Evolutionary conservation across 2,888 invertebrate species (phyloP).

Genomic region (Volucella inflata): DNA sequence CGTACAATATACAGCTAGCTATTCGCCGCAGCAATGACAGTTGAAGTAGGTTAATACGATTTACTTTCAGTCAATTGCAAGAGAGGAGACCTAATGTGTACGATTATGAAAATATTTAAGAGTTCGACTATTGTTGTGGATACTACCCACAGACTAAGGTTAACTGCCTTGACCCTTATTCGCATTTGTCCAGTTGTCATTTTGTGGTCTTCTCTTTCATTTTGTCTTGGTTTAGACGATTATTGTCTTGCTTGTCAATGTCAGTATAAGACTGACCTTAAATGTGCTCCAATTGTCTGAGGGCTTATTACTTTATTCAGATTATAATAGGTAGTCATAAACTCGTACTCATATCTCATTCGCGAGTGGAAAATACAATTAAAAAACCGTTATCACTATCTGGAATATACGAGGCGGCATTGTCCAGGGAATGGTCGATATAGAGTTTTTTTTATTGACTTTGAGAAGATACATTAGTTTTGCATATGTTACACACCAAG

Average conservation of each 20-base stretch:
- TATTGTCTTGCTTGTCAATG: not conserved
- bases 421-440: not conserved
- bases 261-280: slow-evolving; percentile 1
- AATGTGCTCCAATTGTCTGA: slow-evolving; percentile 1
- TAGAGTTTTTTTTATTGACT: not conserved
- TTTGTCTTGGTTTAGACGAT: slow-evolving; percentile 10
- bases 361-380: too few species aligned
- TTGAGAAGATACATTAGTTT: too few species aligned
- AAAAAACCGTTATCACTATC: slow-evolving; percentile 7
- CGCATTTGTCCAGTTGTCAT: slow-evolving; percentile 8
- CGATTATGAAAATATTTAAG: not conserved
- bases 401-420: too few species aligned
- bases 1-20: not conserved
- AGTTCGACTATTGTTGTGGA: slow-evolving; percentile 18
- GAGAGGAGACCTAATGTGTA: not conserved
- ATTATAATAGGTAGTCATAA: not conserved
- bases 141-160: slow-evolving; percentile 23
- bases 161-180: slow-evolving; percentile 67
- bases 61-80: slow-evolving; percentile 41
- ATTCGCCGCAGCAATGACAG: slow-evolving; percentile 35
- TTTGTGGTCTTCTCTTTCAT: slow-evolving; percentile 3
- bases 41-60: slow-evolving; percentile 61
- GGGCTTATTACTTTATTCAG: not conserved
- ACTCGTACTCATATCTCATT: too few species aligned
- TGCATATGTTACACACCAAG: too few species aligned